phyloP scores from a whole-genome alignment of 2,113 vertebrate genomes.

The Paradoxurus hermaphroditus region DNA sequence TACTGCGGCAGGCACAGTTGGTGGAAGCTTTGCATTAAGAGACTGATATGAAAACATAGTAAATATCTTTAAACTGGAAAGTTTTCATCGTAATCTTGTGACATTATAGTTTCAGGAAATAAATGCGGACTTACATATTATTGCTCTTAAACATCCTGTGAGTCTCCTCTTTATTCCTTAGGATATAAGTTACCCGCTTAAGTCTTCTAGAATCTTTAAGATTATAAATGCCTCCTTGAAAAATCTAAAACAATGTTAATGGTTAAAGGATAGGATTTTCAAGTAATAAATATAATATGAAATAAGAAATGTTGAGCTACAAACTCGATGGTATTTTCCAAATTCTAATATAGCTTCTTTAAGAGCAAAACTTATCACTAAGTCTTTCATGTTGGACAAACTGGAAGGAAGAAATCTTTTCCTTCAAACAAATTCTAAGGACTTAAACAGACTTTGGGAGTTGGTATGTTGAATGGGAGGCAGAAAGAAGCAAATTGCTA shows the following conservation, averaged over 20 bases:
- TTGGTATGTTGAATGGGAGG: neutral
- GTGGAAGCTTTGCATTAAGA: neutral
- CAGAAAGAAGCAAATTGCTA: neutral
- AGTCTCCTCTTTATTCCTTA: neutral
- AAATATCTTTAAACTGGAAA: neutral
- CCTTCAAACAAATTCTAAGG: neutral
- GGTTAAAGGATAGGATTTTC: neutral
- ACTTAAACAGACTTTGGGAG: neutral
- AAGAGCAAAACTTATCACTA: neutral
- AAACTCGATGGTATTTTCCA: neutral
- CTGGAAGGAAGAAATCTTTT: conserved; percentile 5
- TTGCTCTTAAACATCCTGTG: conserved; percentile 22
- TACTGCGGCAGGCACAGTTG: neutral
- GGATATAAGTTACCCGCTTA: neutral
- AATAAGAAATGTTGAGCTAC: neutral
- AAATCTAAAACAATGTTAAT: neutral
- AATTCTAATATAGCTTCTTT: neutral
- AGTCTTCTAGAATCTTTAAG: neutral
- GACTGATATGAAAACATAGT: neutral
- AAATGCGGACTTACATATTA: neutral
- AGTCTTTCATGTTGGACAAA: neutral
- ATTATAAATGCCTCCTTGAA: neutral
- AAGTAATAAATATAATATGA: conserved; percentile 26
- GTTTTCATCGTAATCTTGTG: neutral
- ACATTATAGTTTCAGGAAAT: neutral